phyloP scores from a whole-genome alignment of 37 sponge, comb jelly and placozoan species.

The Tethya wilhelma region DNA sequence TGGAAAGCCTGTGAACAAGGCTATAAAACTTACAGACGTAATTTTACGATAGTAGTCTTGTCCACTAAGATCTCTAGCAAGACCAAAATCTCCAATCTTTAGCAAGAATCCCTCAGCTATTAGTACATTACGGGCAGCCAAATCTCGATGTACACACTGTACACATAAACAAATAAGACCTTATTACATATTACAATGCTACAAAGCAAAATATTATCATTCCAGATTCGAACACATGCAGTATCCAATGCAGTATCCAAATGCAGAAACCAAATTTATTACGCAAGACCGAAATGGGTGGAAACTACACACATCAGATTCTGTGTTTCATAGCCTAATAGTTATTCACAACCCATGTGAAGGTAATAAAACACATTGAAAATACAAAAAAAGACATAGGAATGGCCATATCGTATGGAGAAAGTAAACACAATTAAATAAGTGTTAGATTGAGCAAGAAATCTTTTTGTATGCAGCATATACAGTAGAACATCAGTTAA shows the following conservation, averaged over 20 bases:
- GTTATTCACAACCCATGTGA: no score
- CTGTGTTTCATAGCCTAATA: no score
- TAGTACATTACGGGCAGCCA: slow-evolving; percentile 83
- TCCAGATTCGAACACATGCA: no score
- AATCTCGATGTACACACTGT: slow-evolving; percentile 76
- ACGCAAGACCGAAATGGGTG: background rate
- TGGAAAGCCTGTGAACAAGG: background rate
- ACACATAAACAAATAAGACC: background rate
- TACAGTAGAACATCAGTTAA: no score
- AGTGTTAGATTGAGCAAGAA: no score
- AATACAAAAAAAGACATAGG: no score
- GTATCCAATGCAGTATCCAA: background rate
- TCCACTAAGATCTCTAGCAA: slow-evolving; percentile 63
- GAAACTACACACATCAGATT: no score
- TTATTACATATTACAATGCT: background rate
- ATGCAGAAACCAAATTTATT: background rate
- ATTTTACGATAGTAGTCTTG: slow-evolving; percentile 73
- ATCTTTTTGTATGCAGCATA: no score
- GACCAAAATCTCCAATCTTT: slow-evolving; percentile 81
- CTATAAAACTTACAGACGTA: slow-evolving; percentile 30
- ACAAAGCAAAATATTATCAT: no score
- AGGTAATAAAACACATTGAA: no score
- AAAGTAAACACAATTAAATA: no score
- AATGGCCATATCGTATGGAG: no score
- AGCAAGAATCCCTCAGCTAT: slow-evolving; percentile 73